A percentile compares a stretch with the other conserved stretches of the same genome.
These are phyloP conservation scores for Notodonta ziczac DNA, from an alignment of 2,888 invertebrate species.

Conservation along the genomic window DNA sequence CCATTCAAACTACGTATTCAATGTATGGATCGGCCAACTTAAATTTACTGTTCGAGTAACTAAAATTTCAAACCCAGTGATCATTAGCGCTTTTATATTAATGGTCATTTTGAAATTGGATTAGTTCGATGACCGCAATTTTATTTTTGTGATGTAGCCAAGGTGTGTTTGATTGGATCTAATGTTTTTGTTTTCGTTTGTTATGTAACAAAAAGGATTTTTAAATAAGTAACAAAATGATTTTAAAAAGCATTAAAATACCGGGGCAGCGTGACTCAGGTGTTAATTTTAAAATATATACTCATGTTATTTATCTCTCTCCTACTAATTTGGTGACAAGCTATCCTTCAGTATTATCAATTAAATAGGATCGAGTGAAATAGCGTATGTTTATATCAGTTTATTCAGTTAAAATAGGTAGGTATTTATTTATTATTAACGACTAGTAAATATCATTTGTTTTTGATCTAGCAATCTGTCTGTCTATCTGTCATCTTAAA, in stretches of 20 bases:
- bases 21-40: slow-evolving; percentile 48
- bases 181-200: slow-evolving; percentile 43
- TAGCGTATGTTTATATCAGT: no score
- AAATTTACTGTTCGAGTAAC: slow-evolving; percentile 33
- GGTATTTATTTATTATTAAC: no score
- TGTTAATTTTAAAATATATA: neutral
- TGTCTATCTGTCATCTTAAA: neutral
- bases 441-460: neutral
- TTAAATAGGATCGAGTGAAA: no score
- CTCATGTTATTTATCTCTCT: neutral
- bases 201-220: slow-evolving; percentile 32
- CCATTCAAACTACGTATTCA: slow-evolving; percentile 70
- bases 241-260: no score
- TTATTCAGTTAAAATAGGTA: no score
- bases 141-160: slow-evolving; percentile 22
- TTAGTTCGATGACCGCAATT: slow-evolving; percentile 22
- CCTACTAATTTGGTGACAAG: no score
- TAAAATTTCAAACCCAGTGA: slow-evolving; percentile 28
- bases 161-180: slow-evolving; percentile 37
- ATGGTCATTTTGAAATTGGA: slow-evolving; percentile 28
- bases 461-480: neutral
- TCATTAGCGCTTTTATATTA: slow-evolving; percentile 35
- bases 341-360: no score
- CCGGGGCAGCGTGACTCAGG: no score
- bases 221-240: slow-evolving; percentile 13